Conservation (phyloP, 2,797 vertebrate genomes). For the Pangasius djambal region DNA sequence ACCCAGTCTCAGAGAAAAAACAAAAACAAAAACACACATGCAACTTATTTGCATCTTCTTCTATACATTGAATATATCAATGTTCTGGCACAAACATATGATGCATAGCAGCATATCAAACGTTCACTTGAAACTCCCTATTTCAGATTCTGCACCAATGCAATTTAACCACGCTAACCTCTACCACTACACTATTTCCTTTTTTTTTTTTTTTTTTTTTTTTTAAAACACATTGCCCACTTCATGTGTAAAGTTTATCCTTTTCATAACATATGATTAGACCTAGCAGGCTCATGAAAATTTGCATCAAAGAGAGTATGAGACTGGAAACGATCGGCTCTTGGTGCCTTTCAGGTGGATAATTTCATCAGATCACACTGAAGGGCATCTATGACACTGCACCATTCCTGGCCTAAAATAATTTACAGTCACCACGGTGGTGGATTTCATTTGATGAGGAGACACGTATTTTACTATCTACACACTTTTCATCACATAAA, state of each 20-base stretch:
- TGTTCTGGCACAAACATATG: neutral
- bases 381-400: conserved; percentile 67
- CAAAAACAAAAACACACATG: neutral
- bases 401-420: conserved; percentile 59
- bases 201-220: neutral
- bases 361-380: conserved; percentile 67
- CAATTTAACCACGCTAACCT: neutral
- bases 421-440: conserved; percentile 65
- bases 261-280: neutral
- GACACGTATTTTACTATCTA: conserved; percentile 64
- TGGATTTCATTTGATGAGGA: conserved; percentile 52
- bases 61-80: neutral
- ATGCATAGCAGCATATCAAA: neutral
- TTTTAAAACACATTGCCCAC: neutral
- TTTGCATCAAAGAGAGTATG: neutral
- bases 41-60: neutral
- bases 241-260: neutral
- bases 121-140: neutral
- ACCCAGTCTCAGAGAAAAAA: neutral
- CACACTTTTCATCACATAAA: conserved; percentile 54
- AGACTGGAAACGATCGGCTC: neutral
- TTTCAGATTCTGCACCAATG: neutral
- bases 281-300: neutral
- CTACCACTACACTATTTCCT: neutral
- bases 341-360: neutral